Percentiles rank a stretch among this genome's conserved stretches.
phyloP scores from a whole-genome alignment of 2,113 vertebrate genomes.

The Odobenus rosmarus region DNA sequence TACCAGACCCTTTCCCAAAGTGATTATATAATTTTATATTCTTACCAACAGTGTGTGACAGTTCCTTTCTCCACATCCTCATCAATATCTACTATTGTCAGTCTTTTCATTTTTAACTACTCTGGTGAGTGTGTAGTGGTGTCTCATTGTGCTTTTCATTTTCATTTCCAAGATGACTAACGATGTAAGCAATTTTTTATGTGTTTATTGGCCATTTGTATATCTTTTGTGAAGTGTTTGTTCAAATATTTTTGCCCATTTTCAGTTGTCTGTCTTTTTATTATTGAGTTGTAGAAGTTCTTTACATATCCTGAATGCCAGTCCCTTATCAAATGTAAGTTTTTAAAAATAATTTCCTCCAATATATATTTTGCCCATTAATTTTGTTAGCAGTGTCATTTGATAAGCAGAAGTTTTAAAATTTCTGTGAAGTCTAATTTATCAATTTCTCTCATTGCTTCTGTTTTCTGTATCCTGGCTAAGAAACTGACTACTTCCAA shows the following conservation, averaged over 20 bases:
- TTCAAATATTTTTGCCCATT: background rate
- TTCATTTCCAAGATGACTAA: background rate
- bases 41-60: background rate
- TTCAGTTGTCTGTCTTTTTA: background rate
- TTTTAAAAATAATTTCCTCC: slow-evolving; percentile 5
- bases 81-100: background rate
- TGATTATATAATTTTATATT: background rate
- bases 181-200: background rate
- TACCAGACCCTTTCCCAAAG: background rate
- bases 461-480: background rate
- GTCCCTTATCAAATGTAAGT: background rate
- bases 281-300: background rate
- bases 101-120: slow-evolving; percentile 10
- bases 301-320: background rate
- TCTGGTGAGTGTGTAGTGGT: background rate
- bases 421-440: background rate
- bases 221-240: background rate
- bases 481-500: background rate
- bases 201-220: background rate
- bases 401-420: background rate
- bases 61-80: background rate
- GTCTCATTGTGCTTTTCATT: slow-evolving; percentile 11
- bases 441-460: background rate
- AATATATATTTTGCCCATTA: background rate
- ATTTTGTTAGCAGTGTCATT: slow-evolving; percentile 1